Base-by-base conservation (phyloP, 2,888 invertebrate species). In the Oscheius sp. region DNA sequence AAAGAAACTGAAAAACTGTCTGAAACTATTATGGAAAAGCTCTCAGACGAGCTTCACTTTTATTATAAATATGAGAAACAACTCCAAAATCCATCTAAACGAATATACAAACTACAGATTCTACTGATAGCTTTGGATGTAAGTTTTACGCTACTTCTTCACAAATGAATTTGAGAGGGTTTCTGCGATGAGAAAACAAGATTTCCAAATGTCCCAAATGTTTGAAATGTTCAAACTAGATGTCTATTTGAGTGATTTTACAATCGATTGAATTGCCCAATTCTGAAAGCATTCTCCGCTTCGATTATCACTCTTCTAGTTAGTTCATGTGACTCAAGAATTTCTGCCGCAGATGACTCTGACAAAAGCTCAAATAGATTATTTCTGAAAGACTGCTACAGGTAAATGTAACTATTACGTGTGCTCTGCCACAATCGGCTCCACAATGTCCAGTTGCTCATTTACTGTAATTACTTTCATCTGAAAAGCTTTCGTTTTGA, bases 251-350 rank as follows among this genome's bases (percentile, higher is more conserved):
- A 23, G 15, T 12, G 33, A 17, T 23, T 58, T 58, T 20, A 58
- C 17, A 29, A 17, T 55, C 10, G 37, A 33, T 6, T 12, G 4
- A 42, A 42, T 52, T 27, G 12, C 5, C 12, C 15, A 10, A 52
- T 31, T 52, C 23, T 52, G 6, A 52, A 15, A 10, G 23, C 10
- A 45, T 45, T 45, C 45, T 61, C 61, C 5, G 61, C 61, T 34
- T 64, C 64, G 8, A 50, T 33, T 12, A 73, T 71, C 1, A 70
- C 69, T 66, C 61, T 73, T 42, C 69, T 65, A 1, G 78, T 75
- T 27, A 80, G 45, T 5, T 81, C 81, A n/a, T 75, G 63, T 0
- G 81, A 81, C 53, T 81, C 81, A 23, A 81, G 61, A 33, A 81
- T 78, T 34, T 81, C 81, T 0, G 74, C 74, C 5, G 81, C 81